phyloP scores from a whole-genome alignment of 2,797 vertebrate genomes.

The Pseudocheirus occidentalis region DNA sequence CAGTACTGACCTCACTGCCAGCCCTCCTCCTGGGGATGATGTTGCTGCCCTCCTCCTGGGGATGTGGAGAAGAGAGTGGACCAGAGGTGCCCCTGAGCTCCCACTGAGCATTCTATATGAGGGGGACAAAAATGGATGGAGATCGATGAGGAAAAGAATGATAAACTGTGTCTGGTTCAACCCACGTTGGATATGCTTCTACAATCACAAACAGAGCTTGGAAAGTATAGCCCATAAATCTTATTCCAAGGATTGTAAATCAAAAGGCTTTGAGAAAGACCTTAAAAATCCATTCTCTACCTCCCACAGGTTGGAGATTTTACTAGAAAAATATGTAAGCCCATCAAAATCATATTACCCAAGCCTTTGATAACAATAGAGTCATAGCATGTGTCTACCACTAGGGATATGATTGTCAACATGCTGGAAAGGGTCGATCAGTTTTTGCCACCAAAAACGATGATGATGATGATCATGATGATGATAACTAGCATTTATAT shows the following conservation, averaged over 20 bases:
- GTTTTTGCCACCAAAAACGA: not conserved
- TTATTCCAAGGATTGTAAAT: constrained; percentile 67
- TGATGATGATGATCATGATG: not conserved
- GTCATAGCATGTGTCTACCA: not conserved
- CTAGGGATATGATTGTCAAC: not conserved
- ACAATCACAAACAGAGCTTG: constrained; percentile 64
- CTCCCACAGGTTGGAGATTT: constrained; percentile 36
- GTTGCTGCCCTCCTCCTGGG: not conserved
- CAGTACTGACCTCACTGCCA: not conserved
- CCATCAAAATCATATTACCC: not conserved
- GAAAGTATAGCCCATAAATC: constrained; percentile 57
- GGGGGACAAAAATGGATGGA: constrained; percentile 7
- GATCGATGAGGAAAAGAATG: constrained; percentile 54
- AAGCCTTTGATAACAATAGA: not conserved
- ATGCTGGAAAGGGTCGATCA: not conserved
- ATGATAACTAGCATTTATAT: not conserved
- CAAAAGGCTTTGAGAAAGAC: constrained; percentile 67
- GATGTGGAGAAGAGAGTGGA: not conserved
- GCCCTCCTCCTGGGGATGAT: not conserved
- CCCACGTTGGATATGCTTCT: constrained; percentile 49
- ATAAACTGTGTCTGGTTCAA: not conserved
- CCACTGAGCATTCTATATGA: not conserved
- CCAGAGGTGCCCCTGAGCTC: accelerated
- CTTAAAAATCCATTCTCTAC: constrained; percentile 56
- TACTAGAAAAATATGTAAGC: constrained; percentile 68